phyloP scores from a whole-genome alignment of 2,888 invertebrate species.

The Erannis defoliaria region DNA sequence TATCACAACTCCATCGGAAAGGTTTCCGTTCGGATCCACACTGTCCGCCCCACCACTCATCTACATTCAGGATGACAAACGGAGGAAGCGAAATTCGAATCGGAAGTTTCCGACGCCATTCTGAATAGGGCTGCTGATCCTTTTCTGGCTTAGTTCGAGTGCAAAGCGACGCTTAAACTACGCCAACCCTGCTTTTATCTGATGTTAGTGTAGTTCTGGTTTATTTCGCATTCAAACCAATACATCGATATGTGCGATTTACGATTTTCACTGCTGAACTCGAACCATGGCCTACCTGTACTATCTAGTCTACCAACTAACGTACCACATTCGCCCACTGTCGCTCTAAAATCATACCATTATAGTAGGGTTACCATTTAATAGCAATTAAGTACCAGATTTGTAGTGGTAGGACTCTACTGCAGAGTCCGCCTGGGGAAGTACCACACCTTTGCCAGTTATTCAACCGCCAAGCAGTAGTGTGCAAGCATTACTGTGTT shows the following conservation, averaged over 20 bases:
- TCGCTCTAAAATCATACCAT: conserved; percentile 45
- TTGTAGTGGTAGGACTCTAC: neutral
- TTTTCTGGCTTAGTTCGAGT: neutral
- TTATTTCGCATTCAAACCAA: conserved; percentile 17
- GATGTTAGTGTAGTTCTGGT: neutral
- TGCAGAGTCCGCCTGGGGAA: no score
- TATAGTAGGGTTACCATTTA: conserved; percentile 22
- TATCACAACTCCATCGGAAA: no score
- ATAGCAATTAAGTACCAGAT: neutral
- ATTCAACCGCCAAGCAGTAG: no score
- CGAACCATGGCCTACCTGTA: conserved; percentile 7
- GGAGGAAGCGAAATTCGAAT: no score
- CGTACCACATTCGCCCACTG: conserved; percentile 40
- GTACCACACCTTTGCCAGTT: no score
- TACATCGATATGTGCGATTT: conserved; percentile 13
- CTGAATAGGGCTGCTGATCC: neutral
- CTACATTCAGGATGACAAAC: no score
- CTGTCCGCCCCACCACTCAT: no score
- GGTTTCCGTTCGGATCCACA: no score
- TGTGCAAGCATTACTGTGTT: no score
- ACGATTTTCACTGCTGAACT: conserved; percentile 9
- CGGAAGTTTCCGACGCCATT: no score
- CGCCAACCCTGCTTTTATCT: neutral
- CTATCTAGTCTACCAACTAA: conserved; percentile 12
- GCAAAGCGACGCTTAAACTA: neutral